These are phyloP conservation scores for Siniperca scherzeri DNA, from an alignment of 2,797 vertebrate species.

Conservation along the genomic window DNA sequence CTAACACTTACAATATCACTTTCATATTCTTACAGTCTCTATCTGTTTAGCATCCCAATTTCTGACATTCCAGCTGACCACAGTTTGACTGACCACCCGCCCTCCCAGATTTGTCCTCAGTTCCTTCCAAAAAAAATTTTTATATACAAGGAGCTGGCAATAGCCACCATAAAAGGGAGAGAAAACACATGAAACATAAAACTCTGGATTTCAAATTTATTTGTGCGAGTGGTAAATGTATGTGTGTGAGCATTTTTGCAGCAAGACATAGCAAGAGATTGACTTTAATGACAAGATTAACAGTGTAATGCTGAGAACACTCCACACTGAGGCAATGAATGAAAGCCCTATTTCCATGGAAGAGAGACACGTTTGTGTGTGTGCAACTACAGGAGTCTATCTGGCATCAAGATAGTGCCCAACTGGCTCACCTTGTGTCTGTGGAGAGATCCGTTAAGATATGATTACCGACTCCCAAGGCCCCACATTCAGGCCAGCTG, in stretches of 20 bases:
- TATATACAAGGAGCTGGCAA: not conserved
- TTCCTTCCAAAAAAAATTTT: constrained; percentile 35
- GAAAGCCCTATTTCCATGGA: constrained; percentile 69
- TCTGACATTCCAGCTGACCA: constrained; percentile 65
- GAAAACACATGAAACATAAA: constrained; percentile 12
- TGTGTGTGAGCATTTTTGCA: constrained; percentile 29
- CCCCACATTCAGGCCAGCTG: constrained; percentile 49
- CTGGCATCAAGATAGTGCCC: constrained; percentile 65
- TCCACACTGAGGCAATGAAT: constrained; percentile 65
- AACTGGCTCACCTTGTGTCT: constrained; percentile 67
- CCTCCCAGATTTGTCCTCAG: constrained; percentile 43
- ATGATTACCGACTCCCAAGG: constrained; percentile 61
- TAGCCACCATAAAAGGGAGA: not conserved
- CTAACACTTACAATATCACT: constrained; percentile 42
- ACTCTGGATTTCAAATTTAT: constrained; percentile 1
- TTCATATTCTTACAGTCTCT: constrained; percentile 62
- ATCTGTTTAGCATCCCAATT: constrained; percentile 61
- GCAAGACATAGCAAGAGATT: constrained; percentile 21
- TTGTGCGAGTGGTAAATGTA: not conserved
- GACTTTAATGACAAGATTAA: constrained; percentile 65
- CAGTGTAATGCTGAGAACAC: constrained; percentile 59
- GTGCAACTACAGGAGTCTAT: constrained; percentile 54
- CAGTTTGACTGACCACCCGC: constrained; percentile 57
- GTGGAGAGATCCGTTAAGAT: constrained; percentile 73
- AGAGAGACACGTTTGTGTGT: constrained; percentile 53